Evolutionary conservation across 2,797 vertebrate genomes (phyloP).

Genomic region (Microhierax caerulescens): DNA sequence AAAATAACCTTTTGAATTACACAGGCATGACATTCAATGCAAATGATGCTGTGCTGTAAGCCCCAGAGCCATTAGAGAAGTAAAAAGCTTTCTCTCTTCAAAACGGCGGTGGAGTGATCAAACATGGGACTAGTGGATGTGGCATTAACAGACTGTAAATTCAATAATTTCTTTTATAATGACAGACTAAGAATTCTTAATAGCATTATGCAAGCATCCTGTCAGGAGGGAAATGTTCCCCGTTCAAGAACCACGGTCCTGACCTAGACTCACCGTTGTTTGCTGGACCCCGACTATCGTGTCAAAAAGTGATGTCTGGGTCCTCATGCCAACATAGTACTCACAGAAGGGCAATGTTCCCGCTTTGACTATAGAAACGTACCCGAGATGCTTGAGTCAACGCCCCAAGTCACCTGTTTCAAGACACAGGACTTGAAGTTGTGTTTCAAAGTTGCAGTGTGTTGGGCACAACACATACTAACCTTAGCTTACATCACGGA

Average conservation of each 20-base stretch:
- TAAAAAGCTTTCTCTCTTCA: constrained; percentile 41
- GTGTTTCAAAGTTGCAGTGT: neutral
- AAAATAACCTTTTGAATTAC: constrained; percentile 51
- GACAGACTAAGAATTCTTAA: constrained; percentile 26
- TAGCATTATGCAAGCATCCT: neutral
- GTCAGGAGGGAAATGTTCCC: neutral
- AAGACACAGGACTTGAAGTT: neutral
- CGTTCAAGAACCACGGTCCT: neutral
- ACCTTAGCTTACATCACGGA: neutral
- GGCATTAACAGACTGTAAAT: constrained; percentile 24
- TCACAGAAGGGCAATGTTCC: neutral
- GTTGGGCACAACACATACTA: neutral
- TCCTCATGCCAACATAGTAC: neutral
- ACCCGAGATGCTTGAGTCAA: neutral
- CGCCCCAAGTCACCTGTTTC: neutral
- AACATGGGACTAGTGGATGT: neutral
- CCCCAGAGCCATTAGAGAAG: constrained; percentile 26
- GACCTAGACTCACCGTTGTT: neutral
- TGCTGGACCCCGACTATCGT: neutral
- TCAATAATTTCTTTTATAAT: constrained; percentile 27
- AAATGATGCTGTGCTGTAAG: constrained; percentile 28
- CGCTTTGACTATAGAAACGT: neutral
- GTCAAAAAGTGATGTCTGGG: neutral
- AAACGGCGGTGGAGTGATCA: neutral
- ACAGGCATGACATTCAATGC: constrained; percentile 36